phyloP scores from a whole-genome alignment of 1,140 invertebrate genomes.

The Metopolophium dirhodum region DNA sequence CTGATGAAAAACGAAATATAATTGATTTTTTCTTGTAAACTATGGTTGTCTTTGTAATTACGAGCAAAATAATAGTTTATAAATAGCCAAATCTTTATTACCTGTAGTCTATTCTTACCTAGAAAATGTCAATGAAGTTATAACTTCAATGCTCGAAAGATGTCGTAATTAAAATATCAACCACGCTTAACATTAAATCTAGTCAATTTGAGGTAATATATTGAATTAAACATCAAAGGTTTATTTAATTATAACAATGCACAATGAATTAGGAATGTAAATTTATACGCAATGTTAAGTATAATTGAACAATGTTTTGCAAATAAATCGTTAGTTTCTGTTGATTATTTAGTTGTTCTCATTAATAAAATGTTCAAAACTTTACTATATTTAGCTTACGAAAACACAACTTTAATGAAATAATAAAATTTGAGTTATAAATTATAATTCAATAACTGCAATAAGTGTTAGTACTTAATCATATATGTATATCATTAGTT shows the following conservation, averaged over 20 bases:
- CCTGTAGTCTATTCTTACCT: too few relatives aligned
- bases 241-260: conserved; percentile 14
- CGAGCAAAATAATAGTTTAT: neutral
- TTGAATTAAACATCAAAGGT: conserved; percentile 8
- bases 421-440: too few relatives aligned
- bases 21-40: neutral
- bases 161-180: neutral
- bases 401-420: too few relatives aligned
- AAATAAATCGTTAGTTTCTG: neutral
- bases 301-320: neutral
- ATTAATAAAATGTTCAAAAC: neutral
- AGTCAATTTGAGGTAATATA: neutral
- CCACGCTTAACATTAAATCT: neutral
- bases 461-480: too few relatives aligned
- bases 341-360: neutral
- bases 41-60: neutral
- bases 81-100: neutral
- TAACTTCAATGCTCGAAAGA: neutral
- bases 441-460: too few relatives aligned
- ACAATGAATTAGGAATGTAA: neutral
- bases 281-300: conserved; percentile 19
- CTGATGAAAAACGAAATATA: neutral
- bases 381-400: neutral
- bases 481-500: too few relatives aligned
- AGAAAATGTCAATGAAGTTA: neutral